These are phyloP conservation scores for Hypomesus transpacificus DNA, from an alignment of 2,113 vertebrate species.

Conservation along the genomic window DNA sequence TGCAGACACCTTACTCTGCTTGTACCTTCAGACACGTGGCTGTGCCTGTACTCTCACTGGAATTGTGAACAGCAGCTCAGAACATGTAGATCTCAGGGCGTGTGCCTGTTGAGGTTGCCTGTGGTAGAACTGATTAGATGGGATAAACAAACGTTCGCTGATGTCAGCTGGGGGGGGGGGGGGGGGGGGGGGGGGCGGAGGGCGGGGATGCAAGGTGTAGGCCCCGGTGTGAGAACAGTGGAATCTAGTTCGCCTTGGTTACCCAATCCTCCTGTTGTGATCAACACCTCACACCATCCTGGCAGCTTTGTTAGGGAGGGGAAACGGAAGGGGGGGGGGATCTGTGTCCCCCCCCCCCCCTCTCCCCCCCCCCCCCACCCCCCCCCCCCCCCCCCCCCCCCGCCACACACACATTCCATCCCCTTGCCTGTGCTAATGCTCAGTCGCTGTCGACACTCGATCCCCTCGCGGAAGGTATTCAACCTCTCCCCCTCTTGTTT, in stretches of 20 bases:
- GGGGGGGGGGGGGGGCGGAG: too few relatives aligned
- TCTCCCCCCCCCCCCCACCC: too few relatives aligned
- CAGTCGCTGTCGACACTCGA: constrained; percentile 70
- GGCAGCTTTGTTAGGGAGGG: constrained; percentile 12
- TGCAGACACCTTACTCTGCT: too few relatives aligned
- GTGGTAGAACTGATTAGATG: too few relatives aligned
- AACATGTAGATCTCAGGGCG: too few relatives aligned
- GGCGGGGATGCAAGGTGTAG: constrained; percentile 4
- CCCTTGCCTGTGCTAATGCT: constrained; percentile 50
- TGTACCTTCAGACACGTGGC: too few relatives aligned
- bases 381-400: background rate
- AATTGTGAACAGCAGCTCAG: too few relatives aligned
- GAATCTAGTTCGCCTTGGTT: constrained; percentile 50
- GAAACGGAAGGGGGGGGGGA: too few relatives aligned
- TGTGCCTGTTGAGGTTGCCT: too few relatives aligned
- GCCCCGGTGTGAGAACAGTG: constrained; percentile 46
- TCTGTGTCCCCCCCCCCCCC: background rate
- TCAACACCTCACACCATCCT: constrained; percentile 56
- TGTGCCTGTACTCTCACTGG: too few relatives aligned
- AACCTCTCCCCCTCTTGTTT: constrained; percentile 63
- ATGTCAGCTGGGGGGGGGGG: too few relatives aligned
- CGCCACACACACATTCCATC: constrained; percentile 13
- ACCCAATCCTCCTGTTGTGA: constrained; percentile 54
- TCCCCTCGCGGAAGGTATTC: constrained; percentile 67
- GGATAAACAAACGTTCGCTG: too few relatives aligned